These are phyloP conservation scores for Parascotia fuliginaria DNA, from an alignment of 2,888 invertebrate genomes.

Conservation along the genomic window DNA sequence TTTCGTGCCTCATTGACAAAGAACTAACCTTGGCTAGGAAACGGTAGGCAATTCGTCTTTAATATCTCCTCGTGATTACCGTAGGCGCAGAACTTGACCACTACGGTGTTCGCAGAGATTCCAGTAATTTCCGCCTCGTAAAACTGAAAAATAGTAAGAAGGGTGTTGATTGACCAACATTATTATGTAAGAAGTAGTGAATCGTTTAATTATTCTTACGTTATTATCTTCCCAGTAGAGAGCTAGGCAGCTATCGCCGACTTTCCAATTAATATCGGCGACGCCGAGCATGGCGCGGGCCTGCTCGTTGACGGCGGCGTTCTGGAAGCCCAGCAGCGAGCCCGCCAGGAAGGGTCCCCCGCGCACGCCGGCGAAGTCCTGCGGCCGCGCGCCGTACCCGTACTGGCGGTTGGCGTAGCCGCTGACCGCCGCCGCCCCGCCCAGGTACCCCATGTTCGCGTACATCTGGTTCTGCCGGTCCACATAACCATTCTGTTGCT, in stretches of 20 bases:
- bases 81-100: slow-evolving; percentile 94
- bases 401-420: slow-evolving; percentile 47
- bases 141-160: slow-evolving; percentile 87
- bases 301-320: slow-evolving; percentile 82
- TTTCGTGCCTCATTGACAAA: not conserved
- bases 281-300: slow-evolving; percentile 83
- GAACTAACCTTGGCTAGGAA: slow-evolving; percentile 74
- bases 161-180: too few species aligned
- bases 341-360: slow-evolving; percentile 74
- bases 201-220: too few species aligned
- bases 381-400: slow-evolving; percentile 58
- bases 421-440: slow-evolving; percentile 23
- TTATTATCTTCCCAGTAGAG: slow-evolving; percentile 97
- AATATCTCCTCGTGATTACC: slow-evolving; percentile 96
- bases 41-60: slow-evolving; percentile 92
- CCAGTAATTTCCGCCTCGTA: slow-evolving; percentile 94
- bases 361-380: slow-evolving; percentile 60
- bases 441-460: slow-evolving; percentile 33
- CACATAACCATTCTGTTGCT: slow-evolving; percentile 69
- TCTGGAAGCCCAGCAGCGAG: slow-evolving; percentile 80
- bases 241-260: slow-evolving; percentile 94
- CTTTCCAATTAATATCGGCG: slow-evolving; percentile 88
- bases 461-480: slow-evolving; percentile 57
- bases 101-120: slow-evolving; percentile 92
- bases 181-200: too few species aligned